Evolutionary conservation across 2,797 vertebrate species (phyloP), one percentile per base, ranked within the genome.

Genomic region (Sus cebifrons): DNA sequence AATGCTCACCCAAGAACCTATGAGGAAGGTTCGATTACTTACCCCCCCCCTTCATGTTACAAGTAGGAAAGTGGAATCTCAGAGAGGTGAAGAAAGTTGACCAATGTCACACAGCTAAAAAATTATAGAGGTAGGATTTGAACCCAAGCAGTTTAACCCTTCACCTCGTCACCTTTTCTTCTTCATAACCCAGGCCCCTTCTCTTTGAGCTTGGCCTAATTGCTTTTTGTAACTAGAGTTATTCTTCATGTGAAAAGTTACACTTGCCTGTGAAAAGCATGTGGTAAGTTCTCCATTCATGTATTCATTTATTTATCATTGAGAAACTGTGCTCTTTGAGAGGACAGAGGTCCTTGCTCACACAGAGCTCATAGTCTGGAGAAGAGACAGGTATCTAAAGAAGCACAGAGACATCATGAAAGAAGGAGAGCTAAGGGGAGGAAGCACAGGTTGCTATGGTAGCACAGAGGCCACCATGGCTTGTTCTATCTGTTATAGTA

Each of bases 371-470:
- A 20, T 17, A 32, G 54, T 40, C 29, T 54, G 20, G 16, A 29
- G 54, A 32, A 56, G 7, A 86, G 67, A 75, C 16, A 58, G 49
- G 23, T 23, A 11, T 29, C 1, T 44, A 93, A 89, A 74, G 94
- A 78, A 78, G 20, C 5, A 14, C 6, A 20, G 29, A 74, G 65
- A 36, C n/a, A 17, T 29, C 36, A 16, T 16, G n/a, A 85, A 78
- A 25, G 17, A 8, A 56, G 36, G 36, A 65, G 29, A 1, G 67
- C 36, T n/a, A 23, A 52, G 49, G 75, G 29, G 65, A 70, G 60
- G 58, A 71, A 71, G 40, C 4, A 65, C 0, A 15, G 68, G 79
- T 89, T 96, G 88, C 93, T 87, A 14, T 86, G 95, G 79, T 8
- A 92, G 91, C 58, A 13, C 25, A 49, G 89, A 73, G 32, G 70